Percentiles rank a stretch among this genome's conserved stretches.
These are phyloP conservation scores for Rhynchonycteris naso DNA, from an alignment of 2,797 vertebrate genomes.

Conservation along the genomic window DNA sequence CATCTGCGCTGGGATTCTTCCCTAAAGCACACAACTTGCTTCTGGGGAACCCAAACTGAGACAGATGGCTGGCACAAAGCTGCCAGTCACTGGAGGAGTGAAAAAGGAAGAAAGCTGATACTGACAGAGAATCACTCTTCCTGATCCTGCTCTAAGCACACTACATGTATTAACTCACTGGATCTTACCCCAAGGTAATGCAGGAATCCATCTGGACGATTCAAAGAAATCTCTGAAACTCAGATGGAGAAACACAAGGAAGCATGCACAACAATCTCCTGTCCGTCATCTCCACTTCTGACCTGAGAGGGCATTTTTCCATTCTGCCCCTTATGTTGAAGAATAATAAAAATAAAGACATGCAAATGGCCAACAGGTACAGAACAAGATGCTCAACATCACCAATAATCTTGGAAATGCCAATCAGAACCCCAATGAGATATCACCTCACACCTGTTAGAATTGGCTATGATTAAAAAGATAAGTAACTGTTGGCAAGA, in stretches of 20 bases:
- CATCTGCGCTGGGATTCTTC: neutral
- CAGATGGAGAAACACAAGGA: neutral
- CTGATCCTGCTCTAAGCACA: neutral
- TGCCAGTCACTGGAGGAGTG: neutral
- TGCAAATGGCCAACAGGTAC: neutral
- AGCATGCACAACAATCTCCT: neutral
- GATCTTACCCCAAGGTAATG: neutral
- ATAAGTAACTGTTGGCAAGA: neutral
- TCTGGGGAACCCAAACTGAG: neutral
- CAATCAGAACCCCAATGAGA: neutral
- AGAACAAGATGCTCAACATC: neutral
- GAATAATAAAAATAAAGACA: neutral
- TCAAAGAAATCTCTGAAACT: neutral
- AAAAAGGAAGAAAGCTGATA: neutral
- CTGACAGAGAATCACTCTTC: neutral
- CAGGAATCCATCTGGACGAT: neutral
- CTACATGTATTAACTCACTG: neutral
- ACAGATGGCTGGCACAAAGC: neutral
- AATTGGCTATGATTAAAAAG: neutral
- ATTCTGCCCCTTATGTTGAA: neutral
- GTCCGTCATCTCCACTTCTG: neutral
- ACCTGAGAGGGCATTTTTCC: neutral
- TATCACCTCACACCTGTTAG: neutral
- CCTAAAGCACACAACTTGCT: neutral
- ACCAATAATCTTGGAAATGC: neutral